Base-by-base conservation (phyloP, 1,140 invertebrate genomes). In the Drosophila pachea region DNA sequence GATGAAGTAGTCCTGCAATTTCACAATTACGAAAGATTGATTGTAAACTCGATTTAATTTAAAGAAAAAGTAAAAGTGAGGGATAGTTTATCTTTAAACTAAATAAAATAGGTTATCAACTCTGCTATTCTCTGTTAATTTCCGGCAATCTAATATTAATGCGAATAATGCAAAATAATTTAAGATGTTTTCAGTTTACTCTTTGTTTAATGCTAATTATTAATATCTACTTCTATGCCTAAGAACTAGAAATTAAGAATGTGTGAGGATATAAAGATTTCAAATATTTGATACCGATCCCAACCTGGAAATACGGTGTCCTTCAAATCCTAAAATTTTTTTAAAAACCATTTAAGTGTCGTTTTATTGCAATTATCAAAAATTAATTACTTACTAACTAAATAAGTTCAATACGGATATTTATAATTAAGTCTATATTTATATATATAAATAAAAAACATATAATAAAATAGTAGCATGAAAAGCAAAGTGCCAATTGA, bases 1-100 rank as follows among this genome's bases (percentile, higher is more conserved):
- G 79, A 84, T 87, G 74, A 88, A 76, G 79, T 87, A 88, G 70
- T 88, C 87, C 87, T 88, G 87, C 68, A 88, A 88, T 84, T 84
- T 84, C 70, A 78, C 72, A 81, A 83, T 83, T 79, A 88, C 79
- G 84, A 67, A 77, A 75, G 50, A 78, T 78, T 71, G 60, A 72
- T 73, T 53, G 45, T 73, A 70, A 74, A 70, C 9, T 56, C 56
- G 45, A 49, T 16, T 48, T n/a, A 52, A 53, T 16, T 49, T 42
- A 43, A 43, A 12, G 22, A 22, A 22, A 22, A 22, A 22, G 3
- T 22, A 22, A 22, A 22, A 22, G 22, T 22, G 22, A 22, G 3
- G 1, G 22, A 22, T 22, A 22, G 22, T 22, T 22, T 22, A 22
- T 22, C 22, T 22, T 22, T 22, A 22, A 22, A 22, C 22, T 22